These are phyloP conservation scores for Cuculus canorus DNA, from an alignment of 2,797 vertebrate genomes.

Conservation along the genomic window DNA sequence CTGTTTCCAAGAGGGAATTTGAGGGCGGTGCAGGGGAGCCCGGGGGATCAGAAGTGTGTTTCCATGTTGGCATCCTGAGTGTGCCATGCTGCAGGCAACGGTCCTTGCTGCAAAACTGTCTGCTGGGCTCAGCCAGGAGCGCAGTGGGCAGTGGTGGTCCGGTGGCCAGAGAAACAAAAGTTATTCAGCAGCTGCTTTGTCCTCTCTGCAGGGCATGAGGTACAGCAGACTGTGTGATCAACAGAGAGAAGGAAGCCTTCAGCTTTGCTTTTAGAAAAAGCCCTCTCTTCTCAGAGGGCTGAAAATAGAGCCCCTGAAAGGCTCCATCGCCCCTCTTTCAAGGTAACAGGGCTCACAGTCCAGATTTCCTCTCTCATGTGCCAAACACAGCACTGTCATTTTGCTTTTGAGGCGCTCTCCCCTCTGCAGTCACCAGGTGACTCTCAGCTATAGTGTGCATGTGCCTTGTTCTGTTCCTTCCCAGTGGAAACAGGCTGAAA, in stretches of 20 bases:
- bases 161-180: neutral
- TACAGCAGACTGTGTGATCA: conserved; percentile 78
- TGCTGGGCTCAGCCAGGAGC: neutral
- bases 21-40: neutral
- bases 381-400: fast-evolving
- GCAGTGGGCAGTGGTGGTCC: no score
- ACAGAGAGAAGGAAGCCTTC: conserved; percentile 81
- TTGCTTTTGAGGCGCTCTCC: neutral
- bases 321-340: conserved; percentile 78
- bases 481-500: neutral
- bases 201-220: conserved; percentile 72
- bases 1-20: neutral
- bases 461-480: neutral
- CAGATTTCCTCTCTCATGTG: neutral
- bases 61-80: neutral
- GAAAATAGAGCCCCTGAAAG: conserved; percentile 80
- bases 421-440: neutral
- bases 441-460: neutral
- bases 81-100: neutral
- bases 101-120: neutral
- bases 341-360: conserved; percentile 75
- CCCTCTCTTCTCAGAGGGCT: conserved; percentile 84
- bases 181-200: neutral
- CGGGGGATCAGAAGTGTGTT: neutral
- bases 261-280: conserved; percentile 79